Evolutionary conservation across 2,113 vertebrate genomes (phyloP).

Genomic region (Rhadina sibilatrix): DNA sequence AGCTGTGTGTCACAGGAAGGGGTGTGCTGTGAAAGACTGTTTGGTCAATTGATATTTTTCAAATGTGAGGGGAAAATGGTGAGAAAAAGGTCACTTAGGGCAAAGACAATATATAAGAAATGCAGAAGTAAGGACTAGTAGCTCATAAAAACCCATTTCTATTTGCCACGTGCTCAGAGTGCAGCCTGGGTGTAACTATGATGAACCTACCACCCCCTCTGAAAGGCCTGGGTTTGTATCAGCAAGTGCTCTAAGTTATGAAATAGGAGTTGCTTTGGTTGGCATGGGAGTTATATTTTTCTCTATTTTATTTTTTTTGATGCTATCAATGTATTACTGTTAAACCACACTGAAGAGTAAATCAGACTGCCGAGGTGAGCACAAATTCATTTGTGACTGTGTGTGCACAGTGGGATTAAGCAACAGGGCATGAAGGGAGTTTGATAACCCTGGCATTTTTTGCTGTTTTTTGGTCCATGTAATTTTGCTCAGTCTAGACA

Average conservation of each 20-base stretch:
- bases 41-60: neutral
- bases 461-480: neutral
- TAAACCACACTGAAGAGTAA: neutral
- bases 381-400: neutral
- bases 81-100: neutral
- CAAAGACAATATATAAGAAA: neutral
- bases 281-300: accelerated
- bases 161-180: accelerated
- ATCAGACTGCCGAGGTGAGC: neutral
- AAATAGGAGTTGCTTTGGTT: neutral
- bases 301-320: neutral
- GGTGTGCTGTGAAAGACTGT: neutral
- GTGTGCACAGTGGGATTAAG: neutral
- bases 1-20: neutral
- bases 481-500: neutral
- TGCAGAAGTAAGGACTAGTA: neutral
- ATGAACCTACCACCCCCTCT: neutral
- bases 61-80: neutral
- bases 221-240: neutral
- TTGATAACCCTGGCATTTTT: neutral
- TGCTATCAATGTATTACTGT: neutral
- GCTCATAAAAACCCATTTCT: neutral
- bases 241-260: neutral
- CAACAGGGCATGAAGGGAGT: neutral
- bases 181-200: neutral